Evolutionary conservation across 2,797 vertebrate genomes (phyloP), one percentile per base, ranked within the genome.

Genomic region (Meda fulgida): DNA sequence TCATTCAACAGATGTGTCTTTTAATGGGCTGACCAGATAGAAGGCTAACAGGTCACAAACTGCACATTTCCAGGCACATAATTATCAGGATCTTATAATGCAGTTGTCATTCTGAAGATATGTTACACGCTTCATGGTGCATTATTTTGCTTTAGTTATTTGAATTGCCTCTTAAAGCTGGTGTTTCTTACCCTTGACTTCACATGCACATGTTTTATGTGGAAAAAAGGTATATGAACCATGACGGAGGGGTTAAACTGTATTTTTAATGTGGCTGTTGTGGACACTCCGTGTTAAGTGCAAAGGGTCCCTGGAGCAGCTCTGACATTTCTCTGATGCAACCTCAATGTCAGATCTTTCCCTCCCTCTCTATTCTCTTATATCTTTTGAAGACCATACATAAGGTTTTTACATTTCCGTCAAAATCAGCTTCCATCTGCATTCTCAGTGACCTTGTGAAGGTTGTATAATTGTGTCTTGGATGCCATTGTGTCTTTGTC

Each of bases 301-400:
- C 29, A 73, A 84, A 83, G 66, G 46, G 38, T 86, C 84, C 73
- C 86, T 70, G 29, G 23, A 87, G 78, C 34, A 69, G 67, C 40
- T 70, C 31, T 85, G 81, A 86, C 81, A 87, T 89, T 87, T 86
- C 51, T 86, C 38, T 72, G 58, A 84, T 84, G 76, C 40, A 79
- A 34, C 51, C 43, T 71, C 82, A 48, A 63, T 69, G 51, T 29
- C 31, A 80, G 26, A 78, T 71, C 23, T 78, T 48, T 43, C 6
- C 31, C 34, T 79, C 34, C 46, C 13, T 72, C 10, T 75, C 10
- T 66, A 29, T 65, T 29, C 36, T n/a, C n/a, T n/a, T 26, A 23
- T 21, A 40, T 79, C 76, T 19, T 75, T 80, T 67, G 29, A 76
- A 67, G 55, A 69, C 29, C 7, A 26, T 63, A 51, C 58, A 40